Evolutionary conservation across 2,797 vertebrate genomes (phyloP).

Genomic region (Hirundo rustica): DNA sequence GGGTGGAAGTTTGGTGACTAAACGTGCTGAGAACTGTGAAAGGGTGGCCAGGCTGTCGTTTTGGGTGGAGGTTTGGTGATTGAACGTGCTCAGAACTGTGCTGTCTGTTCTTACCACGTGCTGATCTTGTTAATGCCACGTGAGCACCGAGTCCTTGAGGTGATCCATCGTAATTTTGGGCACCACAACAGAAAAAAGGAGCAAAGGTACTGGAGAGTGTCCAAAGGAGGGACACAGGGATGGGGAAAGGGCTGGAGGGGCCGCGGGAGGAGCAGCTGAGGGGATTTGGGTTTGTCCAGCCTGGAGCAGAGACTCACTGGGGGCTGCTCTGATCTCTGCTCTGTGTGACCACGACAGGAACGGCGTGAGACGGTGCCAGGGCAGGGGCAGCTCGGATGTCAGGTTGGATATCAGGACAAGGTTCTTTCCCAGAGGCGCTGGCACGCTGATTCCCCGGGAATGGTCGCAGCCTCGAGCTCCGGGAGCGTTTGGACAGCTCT

Average conservation of each 20-base stretch:
- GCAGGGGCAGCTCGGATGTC: not conserved
- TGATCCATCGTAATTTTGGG: rapidly evolving
- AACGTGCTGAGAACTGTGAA: no score
- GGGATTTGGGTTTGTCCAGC: not conserved
- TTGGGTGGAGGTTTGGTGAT: no score
- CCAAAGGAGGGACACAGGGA: not conserved
- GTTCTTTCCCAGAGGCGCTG: not conserved
- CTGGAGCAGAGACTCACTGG: rapidly evolving
- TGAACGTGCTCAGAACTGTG: not conserved
- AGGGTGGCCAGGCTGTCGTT: no score
- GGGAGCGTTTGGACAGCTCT: rapidly evolving
- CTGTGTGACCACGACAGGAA: not conserved
- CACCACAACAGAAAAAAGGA: not conserved
- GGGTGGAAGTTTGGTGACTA: no score
- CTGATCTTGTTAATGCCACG: rapidly evolving
- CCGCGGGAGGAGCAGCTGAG: not conserved
- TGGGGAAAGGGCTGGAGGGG: not conserved
- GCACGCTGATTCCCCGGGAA: not conserved
- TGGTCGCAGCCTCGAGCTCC: rapidly evolving
- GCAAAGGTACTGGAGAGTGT: not conserved
- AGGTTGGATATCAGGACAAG: not conserved
- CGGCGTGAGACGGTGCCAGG: rapidly evolving
- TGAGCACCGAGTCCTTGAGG: not conserved
- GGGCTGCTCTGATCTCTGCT: not conserved
- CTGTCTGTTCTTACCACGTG: rapidly evolving